Percentiles rank a stretch among this genome's conserved stretches.
Conservation (phyloP, 2,888 invertebrate genomes). For the Pseudolycoriella hygida region DNA sequence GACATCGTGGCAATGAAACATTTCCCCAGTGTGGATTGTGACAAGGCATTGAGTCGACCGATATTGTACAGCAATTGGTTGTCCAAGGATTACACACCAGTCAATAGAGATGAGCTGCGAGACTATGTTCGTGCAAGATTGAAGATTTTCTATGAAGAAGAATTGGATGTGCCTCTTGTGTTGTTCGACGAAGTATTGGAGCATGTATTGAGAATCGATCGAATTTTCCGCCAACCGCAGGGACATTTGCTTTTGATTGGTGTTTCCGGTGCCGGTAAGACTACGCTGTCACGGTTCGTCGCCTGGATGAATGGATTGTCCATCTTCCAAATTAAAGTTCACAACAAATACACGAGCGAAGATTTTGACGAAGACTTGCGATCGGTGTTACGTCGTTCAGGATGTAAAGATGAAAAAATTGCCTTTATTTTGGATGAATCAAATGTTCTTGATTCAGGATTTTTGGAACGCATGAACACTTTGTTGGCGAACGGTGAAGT, state of each 20-base stretch:
- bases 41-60: slow-evolving; percentile 76
- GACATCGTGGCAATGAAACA: slow-evolving; percentile 83
- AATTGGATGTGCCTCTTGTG: slow-evolving; percentile 93
- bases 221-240: slow-evolving; percentile 98
- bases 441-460: slow-evolving; percentile 95
- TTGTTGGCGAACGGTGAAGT: slow-evolving; percentile 92
- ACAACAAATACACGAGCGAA: slow-evolving; percentile 96
- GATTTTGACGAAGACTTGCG: slow-evolving; percentile 99
- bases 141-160: slow-evolving; percentile 98
- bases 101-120: slow-evolving; percentile 82
- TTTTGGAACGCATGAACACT: slow-evolving; percentile 98
- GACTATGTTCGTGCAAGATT: slow-evolving; percentile 95
- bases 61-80: slow-evolving; percentile 99
- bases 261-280: slow-evolving; percentile 98
- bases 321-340: slow-evolving; percentile 98
- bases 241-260: slow-evolving; percentile 95
- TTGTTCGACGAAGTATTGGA: slow-evolving; percentile 99
- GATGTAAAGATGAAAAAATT: slow-evolving; percentile 94
- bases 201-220: slow-evolving; percentile 94
- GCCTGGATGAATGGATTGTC: slow-evolving; percentile 99
- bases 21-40: slow-evolving; percentile 77
- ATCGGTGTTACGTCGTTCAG: slow-evolving; percentile 66
- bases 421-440: slow-evolving; percentile 99
- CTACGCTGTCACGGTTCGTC: slow-evolving; percentile 95
- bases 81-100: slow-evolving; percentile 94